Evolutionary conservation across 1,140 invertebrate species (phyloP), one percentile per base, ranked within the genome.

Genomic region (Drosophila burlai): DNA sequence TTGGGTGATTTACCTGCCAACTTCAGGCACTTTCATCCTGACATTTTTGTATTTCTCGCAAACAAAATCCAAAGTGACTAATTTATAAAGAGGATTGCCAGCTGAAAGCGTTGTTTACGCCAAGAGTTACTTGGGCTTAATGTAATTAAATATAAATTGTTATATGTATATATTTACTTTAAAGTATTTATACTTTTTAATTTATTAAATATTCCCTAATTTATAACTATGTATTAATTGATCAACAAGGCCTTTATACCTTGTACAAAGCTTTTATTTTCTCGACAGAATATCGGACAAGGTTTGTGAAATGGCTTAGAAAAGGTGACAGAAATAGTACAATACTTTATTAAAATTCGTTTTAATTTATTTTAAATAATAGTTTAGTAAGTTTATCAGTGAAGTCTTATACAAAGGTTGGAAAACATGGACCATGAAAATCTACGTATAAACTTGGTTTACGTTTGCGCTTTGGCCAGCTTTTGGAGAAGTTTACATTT

Each of bases 51-150:
- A 40, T 57, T 57, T 57, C 54, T 26, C 15, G 52, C 34, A 0
- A 55, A 38, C 52, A 38, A 55, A 54, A 24, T 55, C 15, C 18
- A 10, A 38, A 55, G 21, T 57, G 54, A 40, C 54, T 57, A 40
- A 57, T 26, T 57, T 57, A n/a, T 57, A 26, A 38, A 3, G 1
- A 38, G 11, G 15, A 15, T 38, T 38, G 8, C 21, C 36, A 40
- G 54, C n/a, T 34, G 29, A 24, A n/a, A 24, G 52, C 4, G 18
- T 24, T 38, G 13, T 55, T 38, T 38, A 24, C 9, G 34, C 52
- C 34, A 38, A 24, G 8, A 16, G 13, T 24, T 5, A 24, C 31
- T 38, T 21, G 52, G 7, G 2, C 18, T 36, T 55, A 2, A 38
- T 24, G 31, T 55, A 54, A 54, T 54, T 54, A 36, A 38, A 16